A percentile compares a stretch with the other conserved stretches of the same genome.
phyloP scores from a whole-genome alignment of 23 tunicate genomes.

The Halocynthia aurantium region DNA sequence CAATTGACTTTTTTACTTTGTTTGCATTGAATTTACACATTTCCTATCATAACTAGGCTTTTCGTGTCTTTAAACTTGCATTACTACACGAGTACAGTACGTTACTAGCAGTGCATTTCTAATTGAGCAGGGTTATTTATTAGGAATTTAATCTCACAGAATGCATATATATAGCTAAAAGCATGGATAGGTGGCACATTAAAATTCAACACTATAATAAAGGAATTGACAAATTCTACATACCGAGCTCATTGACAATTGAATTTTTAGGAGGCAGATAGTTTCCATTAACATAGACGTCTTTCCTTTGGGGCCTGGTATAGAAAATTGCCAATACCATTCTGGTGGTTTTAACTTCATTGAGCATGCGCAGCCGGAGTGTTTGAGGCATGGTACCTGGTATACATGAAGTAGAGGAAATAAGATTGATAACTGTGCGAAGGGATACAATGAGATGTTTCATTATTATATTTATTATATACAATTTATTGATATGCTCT shows the following conservation, averaged over 20 bases:
- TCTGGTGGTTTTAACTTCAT: constrained; percentile 3
- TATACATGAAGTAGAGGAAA: too few species aligned
- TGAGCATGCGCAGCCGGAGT: constrained; percentile 1
- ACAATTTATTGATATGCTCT: too few species aligned
- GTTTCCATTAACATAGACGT: neutral
- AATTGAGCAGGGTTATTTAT: too few species aligned
- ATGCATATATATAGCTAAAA: neutral
- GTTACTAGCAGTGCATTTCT: too few species aligned
- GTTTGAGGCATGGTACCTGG: constrained; percentile 18
- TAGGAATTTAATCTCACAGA: neutral
- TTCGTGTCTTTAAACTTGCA: too few species aligned
- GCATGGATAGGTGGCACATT: neutral
- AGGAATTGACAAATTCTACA: neutral
- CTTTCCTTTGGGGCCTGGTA: constrained; percentile 20
- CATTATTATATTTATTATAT: too few species aligned
- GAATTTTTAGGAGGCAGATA: neutral
- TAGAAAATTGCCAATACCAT: constrained; percentile 3
- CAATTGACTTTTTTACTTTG: too few species aligned
- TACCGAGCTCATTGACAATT: constrained; percentile 7
- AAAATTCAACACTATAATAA: neutral
- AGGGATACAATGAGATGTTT: too few species aligned
- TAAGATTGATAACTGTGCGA: too few species aligned
- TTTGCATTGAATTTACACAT: too few species aligned
- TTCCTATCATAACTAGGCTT: too few species aligned
- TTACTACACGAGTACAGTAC: too few species aligned